These are phyloP conservation scores for Menura novaehollandiae DNA, from an alignment of 2,113 vertebrate species.

Conservation along the genomic window DNA sequence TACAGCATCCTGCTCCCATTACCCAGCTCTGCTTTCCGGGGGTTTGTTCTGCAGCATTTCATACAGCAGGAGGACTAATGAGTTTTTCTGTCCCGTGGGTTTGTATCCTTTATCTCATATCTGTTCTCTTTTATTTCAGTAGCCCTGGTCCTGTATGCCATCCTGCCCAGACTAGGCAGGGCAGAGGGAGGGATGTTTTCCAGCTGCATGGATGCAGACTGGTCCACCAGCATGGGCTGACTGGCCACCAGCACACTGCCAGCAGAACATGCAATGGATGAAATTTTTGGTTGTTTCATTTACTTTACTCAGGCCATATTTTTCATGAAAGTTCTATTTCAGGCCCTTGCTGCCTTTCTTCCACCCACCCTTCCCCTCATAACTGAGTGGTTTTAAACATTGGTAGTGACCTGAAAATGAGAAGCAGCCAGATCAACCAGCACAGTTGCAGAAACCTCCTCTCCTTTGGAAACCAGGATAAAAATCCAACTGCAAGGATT, in stretches of 20 bases:
- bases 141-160: rapidly evolving
- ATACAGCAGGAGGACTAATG: background rate
- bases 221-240: background rate
- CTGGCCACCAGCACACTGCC: background rate
- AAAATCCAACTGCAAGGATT: background rate
- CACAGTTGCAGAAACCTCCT: background rate
- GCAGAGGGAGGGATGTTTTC: background rate
- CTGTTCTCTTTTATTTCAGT: background rate
- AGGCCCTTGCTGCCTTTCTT: background rate
- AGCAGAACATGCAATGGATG: background rate
- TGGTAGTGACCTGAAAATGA: background rate
- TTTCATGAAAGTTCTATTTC: background rate
- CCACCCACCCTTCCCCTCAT: background rate
- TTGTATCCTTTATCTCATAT: background rate
- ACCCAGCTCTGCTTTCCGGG: background rate
- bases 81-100: background rate
- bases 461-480: background rate
- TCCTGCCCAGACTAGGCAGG: rapidly evolving
- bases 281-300: background rate
- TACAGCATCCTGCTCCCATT: slow-evolving; percentile 15
- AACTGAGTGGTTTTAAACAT: background rate
- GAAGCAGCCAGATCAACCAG: background rate
- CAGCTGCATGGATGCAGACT: background rate
- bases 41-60: background rate
- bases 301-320: background rate